phyloP scores from a whole-genome alignment of 92 coral and sea anemone genomes.

The Muricea muricata region DNA sequence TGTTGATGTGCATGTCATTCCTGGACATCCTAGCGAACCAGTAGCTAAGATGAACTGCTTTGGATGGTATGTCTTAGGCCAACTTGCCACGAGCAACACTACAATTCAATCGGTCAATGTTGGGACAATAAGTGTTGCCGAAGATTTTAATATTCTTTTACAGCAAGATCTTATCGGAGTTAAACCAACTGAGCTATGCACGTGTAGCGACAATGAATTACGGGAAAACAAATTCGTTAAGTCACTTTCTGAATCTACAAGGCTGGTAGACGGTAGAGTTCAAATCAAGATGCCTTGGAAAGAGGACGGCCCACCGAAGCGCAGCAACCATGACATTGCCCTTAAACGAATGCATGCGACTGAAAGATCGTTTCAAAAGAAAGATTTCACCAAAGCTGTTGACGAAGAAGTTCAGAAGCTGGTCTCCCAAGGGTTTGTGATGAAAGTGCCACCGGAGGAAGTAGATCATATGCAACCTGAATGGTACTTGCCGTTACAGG shows the following conservation, averaged over 20 bases:
- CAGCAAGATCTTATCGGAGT: conserved; percentile 58
- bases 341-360: conserved; percentile 61
- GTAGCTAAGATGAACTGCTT: conserved; percentile 44
- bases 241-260: conserved; percentile 49
- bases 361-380: conserved; percentile 60
- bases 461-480: conserved; percentile 44
- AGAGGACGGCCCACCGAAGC: conserved; percentile 48
- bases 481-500: conserved; percentile 63
- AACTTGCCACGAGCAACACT: not conserved
- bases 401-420: not conserved
- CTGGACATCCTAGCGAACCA: conserved; percentile 13
- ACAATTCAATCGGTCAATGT: not conserved
- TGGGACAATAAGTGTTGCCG: not conserved
- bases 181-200: conserved; percentile 58
- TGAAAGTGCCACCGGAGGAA: conserved; percentile 43
- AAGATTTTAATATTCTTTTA: not conserved
- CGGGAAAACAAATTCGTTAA: conserved; percentile 62
- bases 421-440: conserved; percentile 41
- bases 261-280: conserved; percentile 38
- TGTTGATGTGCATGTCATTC: conserved; percentile 6
- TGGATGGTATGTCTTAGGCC: conserved; percentile 10
- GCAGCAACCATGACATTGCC: conserved; percentile 65
- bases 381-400: conserved; percentile 48
- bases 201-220: conserved; percentile 37
- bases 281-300: not conserved